Conservation (phyloP, 1,140 invertebrate species). For the Bactericera cockerelli region DNA sequence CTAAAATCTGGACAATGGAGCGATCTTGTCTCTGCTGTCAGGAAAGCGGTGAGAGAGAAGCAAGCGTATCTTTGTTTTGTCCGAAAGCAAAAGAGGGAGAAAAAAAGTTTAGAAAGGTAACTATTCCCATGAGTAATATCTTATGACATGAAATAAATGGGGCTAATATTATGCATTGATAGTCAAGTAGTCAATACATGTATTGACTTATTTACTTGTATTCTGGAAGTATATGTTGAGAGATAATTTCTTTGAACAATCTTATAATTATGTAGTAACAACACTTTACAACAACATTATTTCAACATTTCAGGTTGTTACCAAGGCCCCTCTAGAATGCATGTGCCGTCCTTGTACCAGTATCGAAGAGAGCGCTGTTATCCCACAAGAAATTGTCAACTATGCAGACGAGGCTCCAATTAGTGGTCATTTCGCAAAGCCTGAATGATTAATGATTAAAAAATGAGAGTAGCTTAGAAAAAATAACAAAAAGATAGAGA, state of each 20-base stretch:
- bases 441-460: slow-evolving; percentile 14
- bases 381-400: slow-evolving; percentile 78
- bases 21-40: slow-evolving; percentile 87
- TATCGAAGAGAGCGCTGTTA: slow-evolving; percentile 68
- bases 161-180: no score
- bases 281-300: no score
- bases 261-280: slow-evolving; percentile 4
- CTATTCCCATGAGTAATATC: no score
- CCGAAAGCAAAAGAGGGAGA: slow-evolving; percentile 74
- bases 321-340: slow-evolving; percentile 78
- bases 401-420: slow-evolving; percentile 65
- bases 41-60: slow-evolving; percentile 81
- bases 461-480: no score
- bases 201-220: no score
- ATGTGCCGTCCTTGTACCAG: slow-evolving; percentile 85
- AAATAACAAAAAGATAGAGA: no score
- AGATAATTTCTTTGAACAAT: slow-evolving; percentile 7
- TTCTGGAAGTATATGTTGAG: no score
- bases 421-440: slow-evolving; percentile 20
- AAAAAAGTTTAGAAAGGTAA: slow-evolving; percentile 68
- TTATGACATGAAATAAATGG: no score
- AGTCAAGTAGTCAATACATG: no score
- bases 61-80: slow-evolving; percentile 71
- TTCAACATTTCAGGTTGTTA: slow-evolving; percentile 47
- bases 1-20: slow-evolving; percentile 93